Base-by-base conservation (phyloP, 64 coral and sea anemone species). In the Montipora cactus region DNA sequence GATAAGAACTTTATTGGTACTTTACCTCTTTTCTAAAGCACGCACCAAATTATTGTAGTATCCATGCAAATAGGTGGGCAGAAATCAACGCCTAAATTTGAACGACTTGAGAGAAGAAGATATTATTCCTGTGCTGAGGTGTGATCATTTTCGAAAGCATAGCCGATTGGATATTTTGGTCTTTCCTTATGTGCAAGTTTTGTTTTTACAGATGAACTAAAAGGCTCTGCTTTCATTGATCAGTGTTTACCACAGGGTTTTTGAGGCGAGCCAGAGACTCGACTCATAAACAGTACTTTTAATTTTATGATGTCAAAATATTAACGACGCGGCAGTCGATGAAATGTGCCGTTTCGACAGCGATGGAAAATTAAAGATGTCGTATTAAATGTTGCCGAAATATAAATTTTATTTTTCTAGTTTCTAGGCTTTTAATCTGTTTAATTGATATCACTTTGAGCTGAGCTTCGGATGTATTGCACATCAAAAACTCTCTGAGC, bases 1-100 rank as follows among this genome's bases (percentile, higher is more conserved):
- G 82, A 49, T 85, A 48, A 67, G 44, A n/a, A 37, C 61, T 20
- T 8, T 69, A 84, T 84, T 18, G 66, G 82, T 86, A 71, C 82
- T 71, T 50, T 72, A 86, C 22, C 45, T 3, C 8, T 84, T 10
- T 47, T 16, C 23, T 77, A 47, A 47, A 77, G 75, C 75, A 77
- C 28, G 37, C 9, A 11, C 44, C 37, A 37, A 74, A 74, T 15
- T 14, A 3, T 7, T 3, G 76, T 12, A 20, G 2, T 78, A 50
- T 78, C 47, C 13, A 8, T n/a, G 76, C 46, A 64, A 37, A 14
- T 64, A 64, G 9, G 61, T 64, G 61, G 61, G 13, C 61, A 15
- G 52, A 64, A 64, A 64, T 14, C 13, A 14, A 15, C 14, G 3
- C 61, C 13, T 37, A 7, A 12, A 58, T 69, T 48, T 68, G 28